Evolutionary conservation across 1,140 invertebrate genomes (phyloP), one percentile per base, ranked within the genome.

Genomic region (Drosophila nannoptera): DNA sequence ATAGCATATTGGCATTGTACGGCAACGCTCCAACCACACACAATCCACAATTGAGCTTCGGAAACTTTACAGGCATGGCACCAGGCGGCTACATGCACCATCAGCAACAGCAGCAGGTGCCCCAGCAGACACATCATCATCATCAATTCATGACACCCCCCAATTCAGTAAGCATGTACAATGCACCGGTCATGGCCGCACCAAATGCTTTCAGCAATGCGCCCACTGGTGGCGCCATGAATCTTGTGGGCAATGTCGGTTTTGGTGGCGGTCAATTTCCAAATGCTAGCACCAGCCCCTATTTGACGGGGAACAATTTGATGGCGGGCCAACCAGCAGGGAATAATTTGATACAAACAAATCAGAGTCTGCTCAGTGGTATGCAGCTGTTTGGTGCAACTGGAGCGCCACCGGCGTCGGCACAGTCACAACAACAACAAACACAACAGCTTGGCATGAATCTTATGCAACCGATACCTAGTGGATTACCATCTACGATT

Each of bases 1-100:
- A 98, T 83, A 98, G 96, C 87, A 98, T 98, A 90, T 90, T 98
- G 87, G 96, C 97, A 5, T 89, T 98, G 33, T 98, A 97, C 89
- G 94, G 94, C 69, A 95, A 93, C 77, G 91, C 91, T 8, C 92
- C 92, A 5, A 75, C 87, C 4, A 48, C 65, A 7, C 83, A 87
- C 45, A 89, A 88, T 69, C 75, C 74, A 4, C 87, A 89, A 53
- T 63, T 87, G 73, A 84, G 71, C 50, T 89, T 87, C 36, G 74
- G 74, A 6, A 69, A 69, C 22, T 87, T 88, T 40, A 84, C 87
- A 7, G 83, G 87, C 29, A 88, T 89, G 87, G 77, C 78, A 5
- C 88, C 86, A 2, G 87, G 87, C 29, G 73, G 87, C 4, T 74
- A 88, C 46, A 82, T 86, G 75, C 82, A 77, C 36, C 74, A 78